Base-by-base conservation (phyloP, 1,140 invertebrate species). In the Caerostris extrusa region DNA sequence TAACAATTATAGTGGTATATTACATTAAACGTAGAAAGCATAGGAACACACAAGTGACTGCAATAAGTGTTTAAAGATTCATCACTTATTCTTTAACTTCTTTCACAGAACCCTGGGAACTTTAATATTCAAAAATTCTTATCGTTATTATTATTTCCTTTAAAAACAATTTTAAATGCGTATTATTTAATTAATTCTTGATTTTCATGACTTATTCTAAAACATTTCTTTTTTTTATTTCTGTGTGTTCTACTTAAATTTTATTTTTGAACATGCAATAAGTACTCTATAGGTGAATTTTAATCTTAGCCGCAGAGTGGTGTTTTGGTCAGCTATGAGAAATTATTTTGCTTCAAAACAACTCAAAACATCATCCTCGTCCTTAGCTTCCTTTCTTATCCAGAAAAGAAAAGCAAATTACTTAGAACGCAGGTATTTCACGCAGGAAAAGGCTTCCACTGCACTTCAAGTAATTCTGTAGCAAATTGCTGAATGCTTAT, bases 301-400 rank as follows among this genome's bases (percentile, higher is more conserved):
- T 71, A 64, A 77, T 87, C 86, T 57, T 89, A 93, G 86, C 57
- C 14, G 67, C 57, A 71, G 55, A 64, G 12, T 69, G 50, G 64
- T 55, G 67, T 77, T 93, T n/a, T 93, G 92, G 92, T 93, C 69
- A n/a, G 64, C 34, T 89, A 60, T 93, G 60, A 77, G 50, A 77
- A 56, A 89, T 60, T 93, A 88, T 89, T 93, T 93, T 82, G 57
- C 81, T 61, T 12, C 85, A 17, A 67, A 93, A 83, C 69, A 71
- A 71, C 57, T 85, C 58, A 93, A 88, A 93, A 81, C 85, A 55
- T 81, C 82, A 17, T 50, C 34, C 19, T 77, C 85, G 56, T 77
- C 85, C 12, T 53, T 92, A 85, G n/a, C 90, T 64, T 57, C 90
- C 53, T 61, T 55, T 89, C 61, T 69, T 34, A 86, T 5, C 71